Base-by-base conservation (phyloP, 2,888 invertebrate genomes). In the Lysandra bellargus region DNA sequence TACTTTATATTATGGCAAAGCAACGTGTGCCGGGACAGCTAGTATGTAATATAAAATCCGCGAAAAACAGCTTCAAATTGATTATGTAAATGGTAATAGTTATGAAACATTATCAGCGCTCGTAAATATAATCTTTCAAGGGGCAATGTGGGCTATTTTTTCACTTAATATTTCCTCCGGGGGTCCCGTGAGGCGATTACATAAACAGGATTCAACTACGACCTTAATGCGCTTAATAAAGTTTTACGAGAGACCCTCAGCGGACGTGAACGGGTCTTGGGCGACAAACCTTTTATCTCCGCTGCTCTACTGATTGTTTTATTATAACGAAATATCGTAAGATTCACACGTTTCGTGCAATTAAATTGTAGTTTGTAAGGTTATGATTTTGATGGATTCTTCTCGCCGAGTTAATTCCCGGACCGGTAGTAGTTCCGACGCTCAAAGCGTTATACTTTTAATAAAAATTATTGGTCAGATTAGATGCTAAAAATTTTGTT, bases 201-300 rank as follows among this genome's bases (percentile, higher is more conserved):
- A 94, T 93, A 94, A 93, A 94, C 93, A 94, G 93, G 93, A 93
- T 93, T 92, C 93, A 93, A 93, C 93, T 92, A 91, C 92, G 93
- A 93, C 93, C 94, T 92, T 94, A 93, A 94, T 93, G 92, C 90
- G 91, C 88, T 92, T 94, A 94, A 94, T 94, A 94, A 94, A 94
- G 93, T 93, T 94, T 94, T 93, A 94, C 91, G 94, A 93, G 87
- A 88, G 91, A 91, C 92, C 93, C 94, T 93, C 90, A 91, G 91
- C 90, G 89, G 91, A 92, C 93, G 91, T 91, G 91, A 90, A 91
- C 92, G 89, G 90, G 90, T 93, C 87, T 91, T 89, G 91, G 93
- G 92, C 92, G 93, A 93, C 93, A 92, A 93, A 92, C 93, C 93
- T 93, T 93, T 93, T 93, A 93, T 93, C 92, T 93, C 91, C 89